Evolutionary conservation across 2,797 vertebrate species (phyloP), one percentile per base, ranked within the genome.

Genomic region (Onychomys torridus): DNA sequence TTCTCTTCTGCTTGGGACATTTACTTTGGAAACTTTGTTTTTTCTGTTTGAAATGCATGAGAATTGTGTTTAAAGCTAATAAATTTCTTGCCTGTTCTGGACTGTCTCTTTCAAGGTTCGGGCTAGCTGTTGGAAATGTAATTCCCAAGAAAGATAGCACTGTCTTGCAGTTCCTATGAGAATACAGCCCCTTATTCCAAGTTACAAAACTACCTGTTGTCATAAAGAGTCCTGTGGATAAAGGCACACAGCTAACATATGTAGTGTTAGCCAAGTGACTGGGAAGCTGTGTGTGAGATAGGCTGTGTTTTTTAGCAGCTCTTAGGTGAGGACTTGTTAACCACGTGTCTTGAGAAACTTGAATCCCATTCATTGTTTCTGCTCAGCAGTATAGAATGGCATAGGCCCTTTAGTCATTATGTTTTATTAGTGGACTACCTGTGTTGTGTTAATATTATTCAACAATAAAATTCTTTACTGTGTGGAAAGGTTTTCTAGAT

Each of bases 21-120:
- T 87, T 95, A 89, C 40, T 93, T 95, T 37, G 67, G 61, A 89
- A 93, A 92, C 89, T 34, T 63, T 69, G 12, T 52, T 88, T 73
- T 67, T 81, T 73, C 32, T 84, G 43, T 34, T 89, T 79, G 83
- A 94, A 93, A 95, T 73, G 78, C 34, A 82, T 85, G 43, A 37
- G 90, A 65, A 91, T 88, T 37, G 89, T 93, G 49, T 27, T 82
- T 81, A 95, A 65, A 81, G 43, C 37, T 59, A 85, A 81, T 82
- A 82, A 92, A 69, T 29, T 13, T 85, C 34, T 65, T 63, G 29
- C 9, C n/a, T 63, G 10, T 32, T 73, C 65, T 78, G 34, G 32
- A 59, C 27, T 37, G 11, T 37, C 7, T 84, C 78, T 90, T 43
- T 84, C 6, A 91, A 55, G 65, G n/a, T 21, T 16, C 32, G 34